phyloP scores from a whole-genome alignment of 2,113 vertebrate genomes.

The Pogonocichla stellata region DNA sequence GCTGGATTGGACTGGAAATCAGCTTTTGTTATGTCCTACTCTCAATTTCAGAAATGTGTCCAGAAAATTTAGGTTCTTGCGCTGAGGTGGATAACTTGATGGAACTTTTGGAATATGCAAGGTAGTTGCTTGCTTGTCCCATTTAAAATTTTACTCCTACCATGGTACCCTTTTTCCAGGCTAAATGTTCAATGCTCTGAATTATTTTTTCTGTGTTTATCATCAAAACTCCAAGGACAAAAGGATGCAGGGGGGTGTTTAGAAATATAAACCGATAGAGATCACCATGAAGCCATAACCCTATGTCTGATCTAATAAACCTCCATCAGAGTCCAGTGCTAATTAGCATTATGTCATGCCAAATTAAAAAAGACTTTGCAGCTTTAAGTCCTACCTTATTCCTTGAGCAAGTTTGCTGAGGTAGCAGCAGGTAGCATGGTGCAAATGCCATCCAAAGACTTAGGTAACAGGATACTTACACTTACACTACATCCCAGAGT shows the following conservation, averaged over 20 bases:
- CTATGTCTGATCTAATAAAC: neutral
- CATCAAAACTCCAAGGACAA: neutral
- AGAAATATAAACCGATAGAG: neutral
- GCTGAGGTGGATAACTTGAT: neutral
- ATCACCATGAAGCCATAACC: neutral
- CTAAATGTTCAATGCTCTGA: neutral
- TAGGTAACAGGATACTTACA: neutral
- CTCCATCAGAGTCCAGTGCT: neutral
- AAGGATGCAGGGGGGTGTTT: neutral
- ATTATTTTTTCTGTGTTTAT: neutral
- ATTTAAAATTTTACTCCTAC: neutral
- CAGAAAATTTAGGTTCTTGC: neutral
- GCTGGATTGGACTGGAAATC: neutral
- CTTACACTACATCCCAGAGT: neutral
- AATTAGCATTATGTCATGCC: neutral
- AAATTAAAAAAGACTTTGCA: neutral
- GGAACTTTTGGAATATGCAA: neutral
- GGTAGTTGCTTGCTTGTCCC: neutral
- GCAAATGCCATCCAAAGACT: neutral
- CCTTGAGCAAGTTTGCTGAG: neutral
- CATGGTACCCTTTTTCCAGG: neutral
- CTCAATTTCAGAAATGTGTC: neutral
- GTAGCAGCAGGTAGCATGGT: neutral
- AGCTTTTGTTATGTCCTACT: neutral
- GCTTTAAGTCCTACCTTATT: neutral